These are phyloP conservation scores for Melozone crissalis DNA, from an alignment of 2,113 vertebrate genomes.

Conservation along the genomic window DNA sequence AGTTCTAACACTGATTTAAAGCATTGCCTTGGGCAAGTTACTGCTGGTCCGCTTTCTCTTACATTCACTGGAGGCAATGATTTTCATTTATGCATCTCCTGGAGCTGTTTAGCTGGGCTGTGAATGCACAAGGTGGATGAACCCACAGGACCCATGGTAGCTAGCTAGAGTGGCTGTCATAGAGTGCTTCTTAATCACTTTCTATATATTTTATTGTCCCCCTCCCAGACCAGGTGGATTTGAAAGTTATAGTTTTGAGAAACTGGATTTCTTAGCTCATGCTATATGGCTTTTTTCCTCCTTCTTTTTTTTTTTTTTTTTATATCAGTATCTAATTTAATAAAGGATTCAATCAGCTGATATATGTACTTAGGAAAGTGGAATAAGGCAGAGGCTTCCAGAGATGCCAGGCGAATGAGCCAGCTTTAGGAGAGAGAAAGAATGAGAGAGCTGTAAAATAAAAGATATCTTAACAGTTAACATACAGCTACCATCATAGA, in stretches of 20 bases:
- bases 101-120: background rate
- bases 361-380: constrained; percentile 45
- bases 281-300: background rate
- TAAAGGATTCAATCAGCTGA: constrained; percentile 47
- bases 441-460: constrained; percentile 8
- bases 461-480: constrained; percentile 1
- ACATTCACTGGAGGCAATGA: background rate
- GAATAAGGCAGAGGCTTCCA: constrained; percentile 24
- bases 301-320: background rate
- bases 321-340: background rate
- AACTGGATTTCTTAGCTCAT: constrained; percentile 58
- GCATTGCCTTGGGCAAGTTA: background rate
- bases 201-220: background rate
- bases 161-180: background rate
- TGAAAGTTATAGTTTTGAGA: constrained; percentile 69
- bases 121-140: background rate
- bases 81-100: constrained; percentile 4
- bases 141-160: background rate
- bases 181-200: constrained; percentile 40
- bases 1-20: background rate
- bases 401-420: constrained; percentile 23
- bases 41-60: constrained; percentile 17
- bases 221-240: constrained; percentile 34
- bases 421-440: background rate
- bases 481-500: background rate